Conservation (phyloP, 1,140 invertebrate genomes). For the Pseudomyrmex cubaensis region DNA sequence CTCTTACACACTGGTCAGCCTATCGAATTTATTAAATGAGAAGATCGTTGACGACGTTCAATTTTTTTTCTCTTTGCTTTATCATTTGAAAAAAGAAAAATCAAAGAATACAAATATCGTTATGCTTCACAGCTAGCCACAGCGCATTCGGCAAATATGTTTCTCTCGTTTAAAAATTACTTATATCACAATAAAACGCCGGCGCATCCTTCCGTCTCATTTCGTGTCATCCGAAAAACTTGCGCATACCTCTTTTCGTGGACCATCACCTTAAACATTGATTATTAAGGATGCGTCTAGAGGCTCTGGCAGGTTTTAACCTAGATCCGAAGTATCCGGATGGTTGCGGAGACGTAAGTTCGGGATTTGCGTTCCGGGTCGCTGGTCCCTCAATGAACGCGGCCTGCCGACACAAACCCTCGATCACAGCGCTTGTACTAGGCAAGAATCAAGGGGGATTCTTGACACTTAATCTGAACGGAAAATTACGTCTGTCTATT, state of each 20-base stretch:
- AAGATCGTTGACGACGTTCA: constrained; percentile 36
- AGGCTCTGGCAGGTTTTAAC: constrained; percentile 82
- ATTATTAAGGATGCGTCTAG: constrained; percentile 73
- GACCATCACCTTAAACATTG: constrained; percentile 31
- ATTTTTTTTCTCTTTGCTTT: constrained; percentile 5
- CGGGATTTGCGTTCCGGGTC: constrained; percentile 68
- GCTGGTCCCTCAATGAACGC: constrained; percentile 46
- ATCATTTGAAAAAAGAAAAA: constrained; percentile 50
- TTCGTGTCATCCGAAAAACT: constrained; percentile 53
- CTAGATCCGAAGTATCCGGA: constrained; percentile 74
- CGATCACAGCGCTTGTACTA: constrained; percentile 78
- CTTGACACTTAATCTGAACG: constrained; percentile 31
- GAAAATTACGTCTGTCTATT: constrained; percentile 63
- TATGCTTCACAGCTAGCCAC: constrained; percentile 76
- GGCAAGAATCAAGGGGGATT: constrained; percentile 62
- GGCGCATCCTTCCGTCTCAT: constrained; percentile 73
- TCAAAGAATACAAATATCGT: constrained; percentile 70
- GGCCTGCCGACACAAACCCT: constrained; percentile 72
- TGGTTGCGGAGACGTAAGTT: constrained; percentile 73
- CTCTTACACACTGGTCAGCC: constrained; percentile 29
- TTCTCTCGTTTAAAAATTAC: constrained; percentile 78
- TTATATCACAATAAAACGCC: constrained; percentile 83
- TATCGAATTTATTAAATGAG: constrained; percentile 56
- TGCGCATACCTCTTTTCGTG: constrained; percentile 36
- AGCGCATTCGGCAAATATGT: constrained; percentile 75